Evolutionary conservation across 2,797 vertebrate species (phyloP).

Genomic region (Xerus rutilus): DNA sequence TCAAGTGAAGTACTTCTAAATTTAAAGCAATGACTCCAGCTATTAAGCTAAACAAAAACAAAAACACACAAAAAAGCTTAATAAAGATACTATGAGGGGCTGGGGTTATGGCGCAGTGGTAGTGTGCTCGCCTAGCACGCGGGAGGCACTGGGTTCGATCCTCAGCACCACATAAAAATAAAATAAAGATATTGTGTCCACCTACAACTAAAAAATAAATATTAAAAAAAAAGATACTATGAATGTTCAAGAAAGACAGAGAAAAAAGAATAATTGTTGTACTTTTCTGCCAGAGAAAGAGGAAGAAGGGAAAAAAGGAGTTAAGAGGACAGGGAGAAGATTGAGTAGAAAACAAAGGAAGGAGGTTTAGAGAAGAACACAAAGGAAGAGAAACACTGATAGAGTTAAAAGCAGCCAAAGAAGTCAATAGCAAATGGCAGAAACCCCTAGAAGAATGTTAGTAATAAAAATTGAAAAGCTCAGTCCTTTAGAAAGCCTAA

Average conservation of each 20-base stretch:
- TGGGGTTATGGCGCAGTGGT: too few relatives aligned
- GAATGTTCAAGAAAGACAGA: background rate
- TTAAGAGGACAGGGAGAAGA: background rate
- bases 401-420: constrained; percentile 3
- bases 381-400: background rate
- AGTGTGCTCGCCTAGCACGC: too few relatives aligned
- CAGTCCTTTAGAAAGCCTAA: constrained; percentile 50
- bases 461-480: background rate
- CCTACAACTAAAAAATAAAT: background rate
- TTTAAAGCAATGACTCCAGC: constrained; percentile 50
- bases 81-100: background rate
- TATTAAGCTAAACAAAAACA: background rate
- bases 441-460: background rate
- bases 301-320: background rate
- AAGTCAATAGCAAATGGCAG: background rate
- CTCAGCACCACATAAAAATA: too few relatives aligned
- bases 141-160: too few relatives aligned
- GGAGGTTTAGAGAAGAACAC: background rate
- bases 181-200: too few relatives aligned
- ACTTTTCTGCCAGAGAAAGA: background rate
- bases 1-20: background rate
- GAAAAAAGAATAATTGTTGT: background rate
- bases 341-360: background rate
- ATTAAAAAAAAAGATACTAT: background rate
- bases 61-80: background rate